Evolutionary conservation across 2,113 vertebrate genomes (phyloP).

Genomic region (Mustelus asterias): DNA sequence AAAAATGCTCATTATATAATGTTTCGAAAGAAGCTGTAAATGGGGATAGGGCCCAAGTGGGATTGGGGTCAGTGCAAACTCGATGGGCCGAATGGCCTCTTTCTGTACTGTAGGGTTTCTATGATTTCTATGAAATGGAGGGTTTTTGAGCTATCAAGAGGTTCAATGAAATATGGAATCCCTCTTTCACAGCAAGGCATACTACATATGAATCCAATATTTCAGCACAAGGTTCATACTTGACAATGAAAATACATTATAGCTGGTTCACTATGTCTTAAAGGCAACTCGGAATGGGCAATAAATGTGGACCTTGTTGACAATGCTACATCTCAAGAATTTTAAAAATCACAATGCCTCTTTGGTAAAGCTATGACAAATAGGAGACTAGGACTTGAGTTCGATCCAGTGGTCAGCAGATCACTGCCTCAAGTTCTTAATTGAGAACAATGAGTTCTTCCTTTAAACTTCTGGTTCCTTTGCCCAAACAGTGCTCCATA

Average conservation of each 20-base stretch:
- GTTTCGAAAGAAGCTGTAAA: not conserved
- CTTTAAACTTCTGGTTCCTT: not conserved
- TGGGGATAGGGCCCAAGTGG: too few relatives aligned
- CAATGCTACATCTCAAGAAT: too few relatives aligned
- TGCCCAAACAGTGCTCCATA: not conserved
- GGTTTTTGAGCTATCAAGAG: not conserved
- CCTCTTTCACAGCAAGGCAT: not conserved
- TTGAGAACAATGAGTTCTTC: not conserved
- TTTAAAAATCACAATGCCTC: not conserved
- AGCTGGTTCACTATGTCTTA: not conserved
- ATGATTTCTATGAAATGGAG: too few relatives aligned
- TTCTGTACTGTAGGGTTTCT: too few relatives aligned
- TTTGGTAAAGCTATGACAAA: not conserved
- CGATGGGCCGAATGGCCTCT: too few relatives aligned
- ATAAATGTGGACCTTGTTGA: not conserved
- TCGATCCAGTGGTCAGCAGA: not conserved
- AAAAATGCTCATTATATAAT: not conserved
- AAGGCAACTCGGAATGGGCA: not conserved
- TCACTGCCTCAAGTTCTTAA: not conserved
- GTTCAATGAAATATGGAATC: not conserved
- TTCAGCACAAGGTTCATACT: not conserved
- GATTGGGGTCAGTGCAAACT: too few relatives aligned
- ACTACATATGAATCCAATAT: not conserved
- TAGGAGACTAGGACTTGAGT: not conserved
- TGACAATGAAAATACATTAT: not conserved